These are phyloP conservation scores for Amblyopsis hoosieri DNA, from an alignment of 2,797 vertebrate genomes.

Conservation along the genomic window DNA sequence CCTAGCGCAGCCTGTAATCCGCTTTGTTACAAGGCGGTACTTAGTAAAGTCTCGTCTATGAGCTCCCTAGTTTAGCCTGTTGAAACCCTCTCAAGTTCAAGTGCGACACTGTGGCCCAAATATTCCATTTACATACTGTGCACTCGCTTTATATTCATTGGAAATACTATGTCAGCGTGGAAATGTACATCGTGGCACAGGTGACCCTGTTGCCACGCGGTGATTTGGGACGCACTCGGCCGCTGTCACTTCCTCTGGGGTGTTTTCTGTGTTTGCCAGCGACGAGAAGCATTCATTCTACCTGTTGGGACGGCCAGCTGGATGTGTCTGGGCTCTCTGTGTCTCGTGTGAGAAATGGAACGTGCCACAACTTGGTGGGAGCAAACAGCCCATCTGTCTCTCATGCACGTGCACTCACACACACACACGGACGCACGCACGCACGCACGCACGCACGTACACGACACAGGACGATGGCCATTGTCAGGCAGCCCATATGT, in stretches of 20 bases:
- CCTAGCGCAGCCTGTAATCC: constrained; percentile 48
- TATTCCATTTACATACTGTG: too few relatives aligned
- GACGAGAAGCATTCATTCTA: too few relatives aligned
- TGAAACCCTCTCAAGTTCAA: background rate
- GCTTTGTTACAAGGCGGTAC: constrained; percentile 48
- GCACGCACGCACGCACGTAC: background rate
- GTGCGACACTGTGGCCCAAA: too few relatives aligned
- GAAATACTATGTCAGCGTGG: too few relatives aligned
- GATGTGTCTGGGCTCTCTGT: background rate
- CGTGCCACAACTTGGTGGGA: background rate
- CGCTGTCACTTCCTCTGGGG: too few relatives aligned
- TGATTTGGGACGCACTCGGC: too few relatives aligned
- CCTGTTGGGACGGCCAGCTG: background rate
- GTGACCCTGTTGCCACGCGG: too few relatives aligned
- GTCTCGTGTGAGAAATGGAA: background rate
- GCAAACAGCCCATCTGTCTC: background rate
- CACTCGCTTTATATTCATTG: too few relatives aligned
- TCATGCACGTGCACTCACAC: background rate
- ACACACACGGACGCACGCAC: constrained; percentile 18
- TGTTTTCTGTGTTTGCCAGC: too few relatives aligned
- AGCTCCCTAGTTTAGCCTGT: background rate
- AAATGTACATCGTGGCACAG: too few relatives aligned
- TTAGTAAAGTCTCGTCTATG: constrained; percentile 26
- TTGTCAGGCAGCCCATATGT: constrained; percentile 27
- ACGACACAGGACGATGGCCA: background rate